Evolutionary conservation across 2,888 invertebrate genomes (phyloP), one percentile per base, ranked within the genome.

Genomic region (Lasioglossum oenotherae): DNA sequence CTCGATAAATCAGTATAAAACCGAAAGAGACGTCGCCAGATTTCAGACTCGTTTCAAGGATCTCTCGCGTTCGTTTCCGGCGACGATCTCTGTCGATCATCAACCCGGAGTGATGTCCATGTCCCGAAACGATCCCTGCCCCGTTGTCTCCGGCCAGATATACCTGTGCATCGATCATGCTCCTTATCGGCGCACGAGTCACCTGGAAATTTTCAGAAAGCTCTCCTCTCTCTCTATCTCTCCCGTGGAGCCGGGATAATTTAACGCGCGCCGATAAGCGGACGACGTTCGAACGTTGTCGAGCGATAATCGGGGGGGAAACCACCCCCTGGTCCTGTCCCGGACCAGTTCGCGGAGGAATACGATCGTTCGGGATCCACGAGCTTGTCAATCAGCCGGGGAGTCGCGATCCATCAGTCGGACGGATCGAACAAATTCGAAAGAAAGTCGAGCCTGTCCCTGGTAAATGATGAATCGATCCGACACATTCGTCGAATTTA

Each of bases 371-470:
- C 71, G 44, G 79, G 49, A 81, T 6, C 67, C 41, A 14, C n/a
- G 49, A 49, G 84, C 80, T 87, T 88, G 86, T 87, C 87, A 78
- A 86, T 89, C 87, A 83, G 75, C 69, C 78, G 76, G 41, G 73
- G 82, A 85, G 77, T 88, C 89, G 73, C 86, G 84, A 89, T 91
- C 89, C 85, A 89, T 91, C 89, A 89, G 85, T 44, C n/a, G 72
- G 71, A 74, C 53, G 46, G 82, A 86, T 87, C 86, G 81, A 88
- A 89, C 87, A 86, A 91, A 91, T 91, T 91, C 85, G 78, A 74
- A 89, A 91, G 91, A 91, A 91, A 91, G 85, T 89, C 85, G 81
- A 80, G 82, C 44, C 88, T 91, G 89, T 91, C 91, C 57, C 67
- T 35, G 74, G 41, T 81, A 85, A 91, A 89, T 91, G 91, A 91